Conservation (phyloP, 2,113 vertebrate genomes). For the Mohoua ochrocephala region DNA sequence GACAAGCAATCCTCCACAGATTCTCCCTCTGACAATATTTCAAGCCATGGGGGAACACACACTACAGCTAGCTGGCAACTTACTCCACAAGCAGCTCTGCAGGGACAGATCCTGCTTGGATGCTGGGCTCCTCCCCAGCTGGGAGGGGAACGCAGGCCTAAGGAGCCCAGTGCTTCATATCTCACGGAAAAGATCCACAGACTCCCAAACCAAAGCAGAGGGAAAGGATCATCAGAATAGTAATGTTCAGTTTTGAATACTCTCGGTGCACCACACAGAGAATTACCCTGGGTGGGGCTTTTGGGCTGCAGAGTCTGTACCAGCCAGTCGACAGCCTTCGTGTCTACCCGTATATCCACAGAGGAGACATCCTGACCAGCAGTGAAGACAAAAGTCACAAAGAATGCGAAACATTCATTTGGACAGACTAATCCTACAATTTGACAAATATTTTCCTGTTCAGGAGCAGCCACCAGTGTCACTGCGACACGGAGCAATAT, state of each 20-base stretch:
- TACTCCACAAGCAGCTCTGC: background rate
- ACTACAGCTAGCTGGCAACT: background rate
- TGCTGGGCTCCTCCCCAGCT: background rate
- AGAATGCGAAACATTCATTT: background rate
- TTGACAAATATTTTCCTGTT: background rate
- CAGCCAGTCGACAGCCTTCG: background rate
- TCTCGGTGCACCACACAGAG: background rate
- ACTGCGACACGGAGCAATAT: background rate
- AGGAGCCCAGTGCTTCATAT: background rate
- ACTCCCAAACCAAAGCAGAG: background rate
- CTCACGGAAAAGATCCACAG: background rate
- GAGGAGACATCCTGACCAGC: background rate
- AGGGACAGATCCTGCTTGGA: background rate
- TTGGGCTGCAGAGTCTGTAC: background rate
- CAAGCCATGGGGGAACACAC: background rate
- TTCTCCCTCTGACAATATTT: slow-evolving; percentile 8
- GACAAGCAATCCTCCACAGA: slow-evolving; percentile 13
- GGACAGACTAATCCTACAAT: background rate
- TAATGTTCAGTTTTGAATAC: background rate
- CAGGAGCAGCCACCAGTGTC: background rate
- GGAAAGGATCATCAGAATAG: background rate
- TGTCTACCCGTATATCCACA: background rate
- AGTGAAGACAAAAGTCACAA: background rate
- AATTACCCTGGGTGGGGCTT: fast-evolving
- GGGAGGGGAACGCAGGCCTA: background rate